Percentiles rank a stretch among this genome's conserved stretches.
Conservation (phyloP, 2,797 vertebrate genomes). For the Pristis pectinata region DNA sequence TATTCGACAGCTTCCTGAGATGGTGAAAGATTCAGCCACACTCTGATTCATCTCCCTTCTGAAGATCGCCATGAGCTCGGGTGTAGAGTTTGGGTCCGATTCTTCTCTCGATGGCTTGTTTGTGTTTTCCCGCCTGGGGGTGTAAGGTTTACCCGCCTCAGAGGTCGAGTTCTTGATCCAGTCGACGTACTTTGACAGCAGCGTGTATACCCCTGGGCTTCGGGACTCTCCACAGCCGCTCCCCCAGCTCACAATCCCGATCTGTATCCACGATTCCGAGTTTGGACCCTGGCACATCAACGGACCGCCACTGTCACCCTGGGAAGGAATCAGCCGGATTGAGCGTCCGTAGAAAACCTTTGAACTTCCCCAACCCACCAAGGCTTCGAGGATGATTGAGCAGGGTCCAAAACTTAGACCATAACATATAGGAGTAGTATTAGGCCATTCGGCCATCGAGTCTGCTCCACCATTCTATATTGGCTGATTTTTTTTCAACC, state of each 20-base stretch:
- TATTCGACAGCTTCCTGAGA: background rate
- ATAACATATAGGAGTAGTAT: too few species aligned
- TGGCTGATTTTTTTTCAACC: too few species aligned
- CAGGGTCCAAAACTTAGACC: too few species aligned
- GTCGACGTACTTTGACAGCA: background rate
- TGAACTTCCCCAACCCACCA: too few species aligned
- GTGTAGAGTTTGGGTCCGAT: background rate
- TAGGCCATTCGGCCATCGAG: too few species aligned
- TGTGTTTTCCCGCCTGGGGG: background rate
- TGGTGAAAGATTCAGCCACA: fast-evolving
- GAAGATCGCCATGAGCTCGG: background rate
- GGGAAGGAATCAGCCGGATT: background rate
- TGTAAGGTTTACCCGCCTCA: background rate
- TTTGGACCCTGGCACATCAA: background rate
- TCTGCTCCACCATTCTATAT: too few species aligned
- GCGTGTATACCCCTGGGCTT: background rate
- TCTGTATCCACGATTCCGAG: background rate
- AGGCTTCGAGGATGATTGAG: too few species aligned
- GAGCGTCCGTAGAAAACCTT: background rate
- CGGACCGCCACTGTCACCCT: constrained; percentile 10
- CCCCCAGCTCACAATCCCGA: constrained; percentile 16
- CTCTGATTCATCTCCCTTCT: background rate
- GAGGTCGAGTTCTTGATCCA: background rate
- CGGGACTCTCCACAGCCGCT: background rate
- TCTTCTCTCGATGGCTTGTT: fast-evolving